Percentiles rank a stretch among this genome's conserved stretches.
Conservation (phyloP, 2,113 vertebrate species). For the Phocoena sinus region DNA sequence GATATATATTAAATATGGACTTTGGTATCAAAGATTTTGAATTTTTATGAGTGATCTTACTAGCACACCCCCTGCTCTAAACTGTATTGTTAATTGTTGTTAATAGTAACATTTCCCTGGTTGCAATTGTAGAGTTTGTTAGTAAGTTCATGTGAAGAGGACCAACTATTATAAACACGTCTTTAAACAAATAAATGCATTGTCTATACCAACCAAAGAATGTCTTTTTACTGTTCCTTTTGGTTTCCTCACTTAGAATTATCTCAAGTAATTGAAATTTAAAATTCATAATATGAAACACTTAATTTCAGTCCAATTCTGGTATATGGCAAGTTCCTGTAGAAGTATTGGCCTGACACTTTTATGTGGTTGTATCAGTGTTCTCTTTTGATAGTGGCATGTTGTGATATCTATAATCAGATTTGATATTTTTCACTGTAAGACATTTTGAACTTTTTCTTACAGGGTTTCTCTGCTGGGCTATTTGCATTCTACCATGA, state of each 20-base stretch:
- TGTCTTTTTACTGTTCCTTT: neutral
- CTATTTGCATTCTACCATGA: constrained; percentile 97
- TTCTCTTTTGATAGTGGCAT: neutral
- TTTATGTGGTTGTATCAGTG: neutral
- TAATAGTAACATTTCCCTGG: neutral
- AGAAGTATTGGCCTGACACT: neutral
- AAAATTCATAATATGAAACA: neutral
- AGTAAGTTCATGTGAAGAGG: neutral
- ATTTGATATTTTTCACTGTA: neutral
- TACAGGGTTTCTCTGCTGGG: constrained; percentile 96
- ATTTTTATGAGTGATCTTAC: neutral
- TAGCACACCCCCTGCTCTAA: neutral
- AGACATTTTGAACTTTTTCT: constrained; percentile 55
- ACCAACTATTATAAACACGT: neutral
- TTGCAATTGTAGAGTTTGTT: neutral
- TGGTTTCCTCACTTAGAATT: neutral
- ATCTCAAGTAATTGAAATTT: neutral
- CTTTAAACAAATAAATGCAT: neutral
- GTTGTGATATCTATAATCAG: neutral
- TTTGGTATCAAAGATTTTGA: neutral
- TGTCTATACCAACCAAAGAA: neutral
- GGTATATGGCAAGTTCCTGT: neutral
- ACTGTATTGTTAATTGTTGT: neutral
- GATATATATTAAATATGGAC: neutral
- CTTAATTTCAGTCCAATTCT: neutral